Conservation (phyloP, 2,888 invertebrate genomes). For the Andrena bicolor region DNA sequence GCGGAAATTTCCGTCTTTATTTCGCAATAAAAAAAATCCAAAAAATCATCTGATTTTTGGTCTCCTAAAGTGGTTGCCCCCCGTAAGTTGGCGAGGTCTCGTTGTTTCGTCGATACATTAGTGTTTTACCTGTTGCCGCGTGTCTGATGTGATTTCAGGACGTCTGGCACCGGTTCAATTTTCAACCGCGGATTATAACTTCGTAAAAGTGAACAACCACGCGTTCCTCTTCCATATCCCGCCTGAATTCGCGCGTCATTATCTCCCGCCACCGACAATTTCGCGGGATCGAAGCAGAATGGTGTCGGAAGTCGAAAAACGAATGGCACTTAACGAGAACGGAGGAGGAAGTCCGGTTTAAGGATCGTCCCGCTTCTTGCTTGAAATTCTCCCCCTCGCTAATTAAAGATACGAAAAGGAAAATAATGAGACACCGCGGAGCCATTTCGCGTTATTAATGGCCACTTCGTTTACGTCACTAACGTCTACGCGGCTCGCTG, state of each 20-base stretch:
- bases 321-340: constrained; percentile 18
- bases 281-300: neutral
- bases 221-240: neutral
- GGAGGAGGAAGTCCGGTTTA: constrained; percentile 28
- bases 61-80: too few species aligned
- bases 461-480: constrained; percentile 74
- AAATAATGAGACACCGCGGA: constrained; percentile 69
- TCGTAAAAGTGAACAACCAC: constrained; percentile 44
- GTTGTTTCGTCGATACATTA: constrained; percentile 47
- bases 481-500: constrained; percentile 44
- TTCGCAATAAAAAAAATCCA: too few species aligned
- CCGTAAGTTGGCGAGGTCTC: constrained; percentile 31
- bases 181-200: constrained; percentile 40
- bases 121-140: constrained; percentile 64
- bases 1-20: too few species aligned
- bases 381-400: constrained; percentile 40
- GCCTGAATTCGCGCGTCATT: neutral
- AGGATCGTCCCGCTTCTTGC: constrained; percentile 19
- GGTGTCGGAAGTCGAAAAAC: constrained; percentile 11
- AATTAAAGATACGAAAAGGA: constrained; percentile 65
- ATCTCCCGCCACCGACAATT: neutral
- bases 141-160: constrained; percentile 47
- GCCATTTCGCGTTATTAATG: constrained; percentile 75
- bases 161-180: constrained; percentile 62
- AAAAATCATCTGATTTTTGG: too few species aligned